phyloP scores from a whole-genome alignment of 2,113 vertebrate genomes.

The Hippopotamus amphibius region DNA sequence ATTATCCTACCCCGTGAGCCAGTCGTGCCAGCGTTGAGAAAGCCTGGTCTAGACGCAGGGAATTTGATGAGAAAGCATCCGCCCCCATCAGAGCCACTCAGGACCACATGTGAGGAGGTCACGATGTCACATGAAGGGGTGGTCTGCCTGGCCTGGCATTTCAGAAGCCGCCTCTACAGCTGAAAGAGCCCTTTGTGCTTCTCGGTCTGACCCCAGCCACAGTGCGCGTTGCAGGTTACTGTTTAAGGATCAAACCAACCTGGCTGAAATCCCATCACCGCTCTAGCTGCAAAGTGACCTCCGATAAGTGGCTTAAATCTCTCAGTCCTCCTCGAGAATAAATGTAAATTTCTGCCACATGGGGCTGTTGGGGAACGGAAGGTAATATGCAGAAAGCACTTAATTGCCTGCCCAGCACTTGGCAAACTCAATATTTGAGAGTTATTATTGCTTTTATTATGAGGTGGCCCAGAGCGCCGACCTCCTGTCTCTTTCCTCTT shows the following conservation, averaged over 20 bases:
- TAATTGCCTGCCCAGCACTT: not conserved
- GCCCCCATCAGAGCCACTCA: not conserved
- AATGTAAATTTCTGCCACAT: not conserved
- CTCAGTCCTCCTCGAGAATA: not conserved
- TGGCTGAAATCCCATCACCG: not conserved
- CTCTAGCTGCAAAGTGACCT: not conserved
- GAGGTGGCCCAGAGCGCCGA: not conserved
- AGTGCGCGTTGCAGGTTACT: not conserved
- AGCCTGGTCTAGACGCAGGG: not conserved
- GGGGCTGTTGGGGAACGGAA: not conserved
- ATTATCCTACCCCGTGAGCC: accelerated
- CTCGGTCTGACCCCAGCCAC: not conserved
- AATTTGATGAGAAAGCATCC: not conserved
- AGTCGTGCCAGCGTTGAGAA: not conserved
- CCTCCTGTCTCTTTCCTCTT: constrained; percentile 40
- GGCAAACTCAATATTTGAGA: not conserved
- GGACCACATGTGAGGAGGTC: not conserved
- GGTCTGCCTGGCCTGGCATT: not conserved
- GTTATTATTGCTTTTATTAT: not conserved
- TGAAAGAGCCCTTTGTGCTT: not conserved
- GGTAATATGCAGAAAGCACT: not conserved
- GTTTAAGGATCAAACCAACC: not conserved
- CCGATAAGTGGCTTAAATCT: not conserved
- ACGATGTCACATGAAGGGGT: not conserved
- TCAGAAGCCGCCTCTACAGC: not conserved